Base-by-base conservation (phyloP, 2,113 vertebrate genomes). In the Pangasianodon gigas region DNA sequence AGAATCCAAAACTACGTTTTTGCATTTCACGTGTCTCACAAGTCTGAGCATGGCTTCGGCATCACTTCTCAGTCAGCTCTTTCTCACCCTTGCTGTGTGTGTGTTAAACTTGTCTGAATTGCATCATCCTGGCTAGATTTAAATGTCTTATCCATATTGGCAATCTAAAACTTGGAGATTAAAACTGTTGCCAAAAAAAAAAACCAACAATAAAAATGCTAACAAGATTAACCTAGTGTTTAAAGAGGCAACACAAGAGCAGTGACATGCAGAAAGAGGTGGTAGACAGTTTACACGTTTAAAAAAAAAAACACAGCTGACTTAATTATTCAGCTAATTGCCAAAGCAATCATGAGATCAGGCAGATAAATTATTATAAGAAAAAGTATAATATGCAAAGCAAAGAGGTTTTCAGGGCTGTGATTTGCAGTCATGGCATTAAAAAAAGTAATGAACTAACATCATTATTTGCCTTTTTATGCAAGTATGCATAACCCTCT, bases 41-140 rank as follows among this genome's bases (percentile, higher is more conserved):
- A 95, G 96, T 96, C 95, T 94, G 93, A 95, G 95, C 96, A 95
- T 92, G 96, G 96, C 92, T 92, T 89, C 90, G 92, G 91, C 90
- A 92, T 94, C 89, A 75, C 88, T 92, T 93, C 89, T 84, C 81
- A 87, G 86, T 81, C 84, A 91, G 87, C 90, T 87, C 86, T 91
- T 92, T 93, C 93, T 92, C 92, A 89, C 93, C 93, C 32, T n/a
- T 60, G 24, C 16, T 48, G 37, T 37, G 11, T 54, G 26, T 29
- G 19, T 41, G 9, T 81, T 67, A 48, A 48, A 0, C 56, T 24
- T 71, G 44, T 81, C 29, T 44, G 79, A 65, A 84, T 71, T 88
- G 80, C 87, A n/a, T 88, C 67, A 58, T 54, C n/a, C 21, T 56
- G 44, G 6, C 18, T 29, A 44, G n/a, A 54, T 83, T 58, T 83